Evolutionary conservation across 2,888 invertebrate genomes (phyloP), one percentile per base, ranked within the genome.

Genomic region (Dasypolia templi): DNA sequence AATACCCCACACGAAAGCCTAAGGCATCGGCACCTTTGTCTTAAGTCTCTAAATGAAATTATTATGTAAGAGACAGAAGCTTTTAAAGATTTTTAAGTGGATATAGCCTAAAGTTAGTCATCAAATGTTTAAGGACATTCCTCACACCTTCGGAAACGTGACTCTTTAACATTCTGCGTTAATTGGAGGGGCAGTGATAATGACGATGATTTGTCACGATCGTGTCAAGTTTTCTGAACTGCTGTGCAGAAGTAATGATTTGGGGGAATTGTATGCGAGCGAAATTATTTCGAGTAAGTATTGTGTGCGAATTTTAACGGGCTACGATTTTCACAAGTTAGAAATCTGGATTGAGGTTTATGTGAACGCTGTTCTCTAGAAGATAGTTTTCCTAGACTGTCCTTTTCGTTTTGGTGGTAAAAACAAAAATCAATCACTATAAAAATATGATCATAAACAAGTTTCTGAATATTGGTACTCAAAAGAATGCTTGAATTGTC

Each of bases 1-100:
- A 32, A 14, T 56, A 39, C 49, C 58, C 51, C 74, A 19, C 82
- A 72, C 83, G 86, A 71, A 65, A 69, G 63, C 84, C 87, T n/a
- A 26, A 51, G 82, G 86, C 81, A 61, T 42, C 80, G 85, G 87
- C 64, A 68, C 78, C 87, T 87, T 90, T 92, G 92, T 92, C 87
- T 91, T 90, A 87, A 71, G 1, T 70, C 44, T 77, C 86, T 84
- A 90, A 91, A 90, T 90, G 82, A 89, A 90, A 90, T 87, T 83
- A 89, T 89, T 86, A 88, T 71, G 55, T 72, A 82, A 75, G 58
- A 53, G 75, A 75, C 62, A 72, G 66, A 56, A 71, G 86, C 86
- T 88, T 86, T 85, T 87, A 91, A 91, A 83, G 66, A 85, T 83
- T 74, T 82, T 89, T 90, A 90, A 87, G 73, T 66, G 83, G 79